These are phyloP conservation scores for Acanthopagrus latus DNA, from an alignment of 2,797 vertebrate species.

Conservation along the genomic window DNA sequence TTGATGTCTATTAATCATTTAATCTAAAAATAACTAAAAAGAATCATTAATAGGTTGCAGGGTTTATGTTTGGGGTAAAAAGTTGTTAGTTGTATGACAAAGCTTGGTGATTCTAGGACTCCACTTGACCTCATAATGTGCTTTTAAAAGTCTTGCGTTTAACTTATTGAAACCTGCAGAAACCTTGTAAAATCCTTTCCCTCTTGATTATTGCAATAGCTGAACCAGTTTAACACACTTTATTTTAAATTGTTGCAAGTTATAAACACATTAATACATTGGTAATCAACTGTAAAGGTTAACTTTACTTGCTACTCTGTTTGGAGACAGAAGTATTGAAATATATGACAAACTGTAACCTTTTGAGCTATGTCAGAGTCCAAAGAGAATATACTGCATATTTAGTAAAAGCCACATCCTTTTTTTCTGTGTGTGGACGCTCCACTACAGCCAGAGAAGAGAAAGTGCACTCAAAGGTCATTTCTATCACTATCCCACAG, in stretches of 20 bases:
- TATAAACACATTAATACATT: slow-evolving; percentile 4
- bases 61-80: too few relatives aligned
- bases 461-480: slow-evolving; percentile 77
- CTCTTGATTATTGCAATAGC: not conserved
- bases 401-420: slow-evolving; percentile 51
- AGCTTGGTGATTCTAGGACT: too few relatives aligned
- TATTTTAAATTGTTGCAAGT: not conserved
- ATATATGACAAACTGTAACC: slow-evolving; percentile 9
- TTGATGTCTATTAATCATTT: not conserved
- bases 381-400: slow-evolving; percentile 19
- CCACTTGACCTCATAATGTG: too few relatives aligned
- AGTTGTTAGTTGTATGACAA: too few relatives aligned
- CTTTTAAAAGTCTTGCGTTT: too few relatives aligned
- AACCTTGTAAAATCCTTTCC: not conserved
- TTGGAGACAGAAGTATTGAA: slow-evolving; percentile 9
- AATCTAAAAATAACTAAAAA: not conserved
- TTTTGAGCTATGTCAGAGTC: slow-evolving; percentile 1
- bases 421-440: slow-evolving; percentile 40
- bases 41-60: not conserved
- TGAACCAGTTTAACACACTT: not conserved
- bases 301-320: slow-evolving; percentile 2
- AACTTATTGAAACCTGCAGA: too few relatives aligned
- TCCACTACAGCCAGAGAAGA: slow-evolving; percentile 37
- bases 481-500: slow-evolving; percentile 62
- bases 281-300: not conserved